These are phyloP conservation scores for Frankliniella fusca DNA, from an alignment of 2,888 invertebrate species.

Conservation along the genomic window DNA sequence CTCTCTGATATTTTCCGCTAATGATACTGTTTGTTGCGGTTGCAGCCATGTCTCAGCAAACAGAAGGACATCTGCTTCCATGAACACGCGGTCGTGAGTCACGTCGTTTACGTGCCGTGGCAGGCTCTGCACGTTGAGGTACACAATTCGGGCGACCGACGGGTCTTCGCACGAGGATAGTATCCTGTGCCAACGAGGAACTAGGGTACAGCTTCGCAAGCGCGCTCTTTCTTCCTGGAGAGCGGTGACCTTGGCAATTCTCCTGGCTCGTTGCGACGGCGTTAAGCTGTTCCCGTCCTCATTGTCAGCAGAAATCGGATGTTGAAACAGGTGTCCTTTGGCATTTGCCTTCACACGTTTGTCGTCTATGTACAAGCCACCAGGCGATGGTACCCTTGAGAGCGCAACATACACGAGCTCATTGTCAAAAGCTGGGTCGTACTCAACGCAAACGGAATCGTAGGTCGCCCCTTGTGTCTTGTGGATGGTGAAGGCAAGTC, in stretches of 20 bases:
- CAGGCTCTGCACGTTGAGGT: constrained; percentile 9
- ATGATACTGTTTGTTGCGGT: not conserved
- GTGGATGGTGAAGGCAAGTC: not conserved
- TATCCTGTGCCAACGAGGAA: not conserved
- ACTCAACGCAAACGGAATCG: not conserved
- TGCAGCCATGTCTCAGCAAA: not conserved
- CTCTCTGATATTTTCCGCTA: not conserved
- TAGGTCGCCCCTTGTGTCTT: not conserved
- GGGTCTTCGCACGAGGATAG: not conserved
- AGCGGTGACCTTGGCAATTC: not conserved
- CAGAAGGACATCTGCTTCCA: not conserved
- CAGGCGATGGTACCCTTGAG: not conserved
- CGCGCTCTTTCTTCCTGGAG: not conserved
- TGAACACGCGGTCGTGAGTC: not conserved
- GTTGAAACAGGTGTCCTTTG: too few relatives aligned
- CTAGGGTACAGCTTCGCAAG: too few relatives aligned
- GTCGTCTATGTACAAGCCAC: not conserved
- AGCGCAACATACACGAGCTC: not conserved
- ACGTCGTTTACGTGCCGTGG: not conserved
- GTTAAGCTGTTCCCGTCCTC: not conserved
- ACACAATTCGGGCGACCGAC: not conserved
- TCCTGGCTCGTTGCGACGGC: too few relatives aligned
- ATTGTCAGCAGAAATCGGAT: too few relatives aligned
- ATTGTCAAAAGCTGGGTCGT: not conserved
- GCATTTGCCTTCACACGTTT: not conserved